phyloP scores from a whole-genome alignment of 2,113 vertebrate genomes.

The Rissa tridactyla region DNA sequence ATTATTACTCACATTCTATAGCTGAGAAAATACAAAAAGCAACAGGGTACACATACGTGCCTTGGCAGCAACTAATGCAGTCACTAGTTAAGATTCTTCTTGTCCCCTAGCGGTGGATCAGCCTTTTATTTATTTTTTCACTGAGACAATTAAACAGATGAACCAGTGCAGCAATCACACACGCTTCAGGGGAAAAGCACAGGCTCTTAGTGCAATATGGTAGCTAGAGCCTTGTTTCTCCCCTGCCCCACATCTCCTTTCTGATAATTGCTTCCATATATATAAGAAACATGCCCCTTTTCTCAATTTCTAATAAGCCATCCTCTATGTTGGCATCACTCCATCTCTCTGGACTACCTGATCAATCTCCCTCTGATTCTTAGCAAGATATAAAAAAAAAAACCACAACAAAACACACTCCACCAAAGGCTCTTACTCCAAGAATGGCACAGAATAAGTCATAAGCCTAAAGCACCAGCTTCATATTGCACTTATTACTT shows the following conservation, averaged over 20 bases:
- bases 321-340: neutral
- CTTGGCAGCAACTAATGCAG: neutral
- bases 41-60: neutral
- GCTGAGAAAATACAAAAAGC: constrained; percentile 16
- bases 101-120: neutral
- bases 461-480: neutral
- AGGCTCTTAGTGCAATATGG: neutral
- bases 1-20: constrained; percentile 30
- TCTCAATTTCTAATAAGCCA: neutral
- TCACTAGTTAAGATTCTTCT: neutral
- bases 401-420: neutral
- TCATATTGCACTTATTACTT: neutral
- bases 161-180: neutral
- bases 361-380: neutral
- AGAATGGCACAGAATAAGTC: neutral
- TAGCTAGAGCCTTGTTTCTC: neutral
- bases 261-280: accelerated
- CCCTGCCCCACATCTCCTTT: neutral
- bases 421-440: neutral
- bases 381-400: neutral
- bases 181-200: neutral
- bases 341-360: neutral
- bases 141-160: neutral
- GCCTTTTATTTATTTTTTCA: neutral
- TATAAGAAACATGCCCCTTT: neutral